Percentiles rank a stretch among this genome's conserved stretches.
phyloP scores from a whole-genome alignment of 2,888 invertebrate genomes.

The Xestia rhomboidea region DNA sequence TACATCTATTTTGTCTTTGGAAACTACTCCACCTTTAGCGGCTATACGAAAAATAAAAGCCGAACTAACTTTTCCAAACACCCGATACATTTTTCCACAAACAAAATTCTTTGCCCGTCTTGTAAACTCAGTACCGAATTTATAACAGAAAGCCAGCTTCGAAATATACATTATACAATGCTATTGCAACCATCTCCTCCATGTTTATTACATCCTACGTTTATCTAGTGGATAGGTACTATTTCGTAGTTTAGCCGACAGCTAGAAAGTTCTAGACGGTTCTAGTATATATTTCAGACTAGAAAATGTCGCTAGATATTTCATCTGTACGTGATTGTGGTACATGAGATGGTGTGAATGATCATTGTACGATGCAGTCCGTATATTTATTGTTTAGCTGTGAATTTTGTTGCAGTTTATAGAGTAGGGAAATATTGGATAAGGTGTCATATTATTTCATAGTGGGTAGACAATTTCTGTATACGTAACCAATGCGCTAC shows the following conservation, averaged over 20 bases:
- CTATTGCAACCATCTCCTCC: constrained; percentile 39
- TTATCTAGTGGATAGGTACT: constrained; percentile 50
- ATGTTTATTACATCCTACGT: constrained; percentile 59
- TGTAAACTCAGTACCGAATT: constrained; percentile 28
- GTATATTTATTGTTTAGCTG: constrained; percentile 50
- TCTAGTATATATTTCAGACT: constrained; percentile 69
- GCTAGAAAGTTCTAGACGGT: constrained; percentile 65
- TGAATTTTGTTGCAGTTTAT: constrained; percentile 29
- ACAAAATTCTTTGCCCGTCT: constrained; percentile 24
- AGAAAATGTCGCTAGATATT: constrained; percentile 72
- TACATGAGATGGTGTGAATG: constrained; percentile 68
- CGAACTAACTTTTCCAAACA: neutral
- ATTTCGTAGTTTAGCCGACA: constrained; percentile 71
- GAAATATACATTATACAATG: constrained; percentile 46
- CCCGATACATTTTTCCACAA: constrained; percentile 11
- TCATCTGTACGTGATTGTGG: constrained; percentile 77
- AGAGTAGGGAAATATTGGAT: neutral
- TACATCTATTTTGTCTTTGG: neutral
- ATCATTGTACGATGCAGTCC: constrained; percentile 59
- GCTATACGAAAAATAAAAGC: neutral
- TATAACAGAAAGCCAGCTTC: constrained; percentile 22
- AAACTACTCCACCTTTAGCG: neutral
- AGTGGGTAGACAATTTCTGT: neutral
- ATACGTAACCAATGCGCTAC: neutral
- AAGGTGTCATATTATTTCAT: neutral